These are phyloP conservation scores for Blennius ocellaris DNA, from an alignment of 2,113 vertebrate genomes.

Conservation along the genomic window DNA sequence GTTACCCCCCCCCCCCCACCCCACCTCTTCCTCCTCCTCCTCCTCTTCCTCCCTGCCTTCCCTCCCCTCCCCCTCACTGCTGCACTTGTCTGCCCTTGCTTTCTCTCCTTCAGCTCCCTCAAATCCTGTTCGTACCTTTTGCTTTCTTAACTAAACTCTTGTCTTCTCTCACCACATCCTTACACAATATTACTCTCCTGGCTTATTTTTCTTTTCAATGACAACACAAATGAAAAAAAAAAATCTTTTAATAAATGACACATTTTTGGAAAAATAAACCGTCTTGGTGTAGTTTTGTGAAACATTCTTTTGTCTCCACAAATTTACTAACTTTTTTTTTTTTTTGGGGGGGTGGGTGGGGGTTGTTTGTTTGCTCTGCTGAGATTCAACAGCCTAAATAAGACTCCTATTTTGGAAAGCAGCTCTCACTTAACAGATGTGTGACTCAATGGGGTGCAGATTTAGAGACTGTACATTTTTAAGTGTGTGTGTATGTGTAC, in stretches of 20 bases:
- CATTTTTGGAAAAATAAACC: slow-evolving; percentile 65
- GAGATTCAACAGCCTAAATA: not conserved
- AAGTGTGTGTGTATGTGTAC: slow-evolving; percentile 30
- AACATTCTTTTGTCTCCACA: not conserved
- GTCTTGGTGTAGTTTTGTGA: not conserved
- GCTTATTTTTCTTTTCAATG: slow-evolving; percentile 50
- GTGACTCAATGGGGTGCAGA: slow-evolving; percentile 67
- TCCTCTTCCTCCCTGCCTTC: not conserved
- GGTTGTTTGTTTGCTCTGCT: not conserved
- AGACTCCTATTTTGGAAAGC: slow-evolving; percentile 15
- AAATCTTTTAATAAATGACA: slow-evolving; percentile 82
- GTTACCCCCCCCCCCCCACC: not conserved
- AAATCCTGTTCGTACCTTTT: slow-evolving; percentile 49
- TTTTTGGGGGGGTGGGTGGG: not conserved
- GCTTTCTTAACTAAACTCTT: slow-evolving; percentile 38
- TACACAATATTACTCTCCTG: slow-evolving; percentile 56
- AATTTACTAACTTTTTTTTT: not conserved
- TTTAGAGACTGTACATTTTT: slow-evolving; percentile 67
- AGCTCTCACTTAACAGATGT: slow-evolving; percentile 67
- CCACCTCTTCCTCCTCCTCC: not conserved
- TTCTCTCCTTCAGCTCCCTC: slow-evolving; percentile 52
- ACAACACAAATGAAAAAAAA: slow-evolving; percentile 54
- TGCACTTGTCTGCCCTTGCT: slow-evolving; percentile 54
- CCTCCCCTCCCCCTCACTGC: slow-evolving; percentile 30
- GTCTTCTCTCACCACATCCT: slow-evolving; percentile 49